A percentile compares a stretch with the other conserved stretches of the same genome.
These are phyloP conservation scores for Temnothorax rugatulus DNA, from an alignment of 2,888 invertebrate genomes.

Conservation along the genomic window DNA sequence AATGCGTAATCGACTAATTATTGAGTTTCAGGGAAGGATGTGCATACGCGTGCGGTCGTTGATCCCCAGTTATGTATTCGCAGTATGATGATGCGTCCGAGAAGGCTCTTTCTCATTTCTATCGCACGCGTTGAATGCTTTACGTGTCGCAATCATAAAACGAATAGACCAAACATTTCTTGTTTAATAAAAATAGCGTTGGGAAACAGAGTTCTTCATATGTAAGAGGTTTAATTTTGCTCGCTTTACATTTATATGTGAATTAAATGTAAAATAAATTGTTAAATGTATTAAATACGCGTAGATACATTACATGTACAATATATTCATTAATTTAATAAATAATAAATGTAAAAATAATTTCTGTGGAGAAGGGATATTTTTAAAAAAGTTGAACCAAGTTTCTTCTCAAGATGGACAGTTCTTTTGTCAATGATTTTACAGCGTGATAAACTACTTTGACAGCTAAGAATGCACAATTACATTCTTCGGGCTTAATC, in stretches of 20 bases:
- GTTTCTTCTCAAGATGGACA: background rate
- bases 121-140: background rate
- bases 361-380: background rate
- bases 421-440: background rate
- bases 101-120: background rate
- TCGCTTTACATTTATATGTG: background rate
- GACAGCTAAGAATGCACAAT: slow-evolving; percentile 1
- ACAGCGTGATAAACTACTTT: background rate
- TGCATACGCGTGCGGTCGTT: slow-evolving; percentile 14
- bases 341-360: slow-evolving; percentile 8
- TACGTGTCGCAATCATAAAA: background rate
- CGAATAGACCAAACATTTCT: background rate
- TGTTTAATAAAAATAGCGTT: background rate
- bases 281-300: background rate
- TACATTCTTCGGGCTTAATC: slow-evolving; percentile 6
- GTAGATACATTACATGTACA: background rate
- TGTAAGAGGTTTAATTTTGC: background rate
- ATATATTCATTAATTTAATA: slow-evolving; percentile 5
- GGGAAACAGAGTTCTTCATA: background rate
- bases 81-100: background rate
- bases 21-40: slow-evolving; percentile 10
- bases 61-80: background rate
- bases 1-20: slow-evolving; percentile 58
- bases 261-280: background rate
- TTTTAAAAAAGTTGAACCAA: background rate